A percentile compares a stretch with the other conserved stretches of the same genome.
Evolutionary conservation across 2,888 invertebrate species (phyloP).

Genomic region (Balanococcus diminutus): DNA sequence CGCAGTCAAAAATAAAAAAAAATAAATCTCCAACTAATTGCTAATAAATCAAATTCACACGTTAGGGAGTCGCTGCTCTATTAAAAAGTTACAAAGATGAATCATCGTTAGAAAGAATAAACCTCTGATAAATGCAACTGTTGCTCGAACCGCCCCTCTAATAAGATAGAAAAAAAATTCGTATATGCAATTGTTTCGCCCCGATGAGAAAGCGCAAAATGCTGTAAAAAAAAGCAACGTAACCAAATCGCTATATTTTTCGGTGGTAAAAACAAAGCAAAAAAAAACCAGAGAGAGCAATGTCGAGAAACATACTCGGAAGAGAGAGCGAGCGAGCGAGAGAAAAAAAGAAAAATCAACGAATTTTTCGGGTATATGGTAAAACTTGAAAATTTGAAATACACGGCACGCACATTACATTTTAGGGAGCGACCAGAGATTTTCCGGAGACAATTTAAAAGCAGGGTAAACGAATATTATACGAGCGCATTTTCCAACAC

Average conservation of each 20-base stretch:
- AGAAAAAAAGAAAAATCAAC: background rate
- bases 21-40: slow-evolving; percentile 5
- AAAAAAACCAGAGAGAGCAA: background rate
- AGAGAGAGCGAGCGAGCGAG: background rate
- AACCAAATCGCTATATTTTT: background rate
- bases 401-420: slow-evolving; percentile 35
- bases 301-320: no score
- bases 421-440: slow-evolving; percentile 49
- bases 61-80: background rate
- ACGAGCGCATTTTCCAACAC: slow-evolving; percentile 45
- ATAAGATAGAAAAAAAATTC: background rate
- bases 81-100: slow-evolving; percentile 28
- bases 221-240: background rate
- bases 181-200: background rate
- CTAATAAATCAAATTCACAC: slow-evolving; percentile 29
- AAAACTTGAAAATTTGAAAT: slow-evolving; percentile 39
- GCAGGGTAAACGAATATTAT: slow-evolving; percentile 49
- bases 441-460: slow-evolving; percentile 49
- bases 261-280: background rate
- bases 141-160: slow-evolving; percentile 35
- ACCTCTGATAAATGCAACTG: slow-evolving; percentile 25
- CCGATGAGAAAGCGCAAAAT: background rate
- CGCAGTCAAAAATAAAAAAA: background rate
- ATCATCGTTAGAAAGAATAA: slow-evolving; percentile 30
- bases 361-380: background rate